Evolutionary conservation across 2,888 invertebrate species (phyloP).

Genomic region (Hemaris fuciformis): DNA sequence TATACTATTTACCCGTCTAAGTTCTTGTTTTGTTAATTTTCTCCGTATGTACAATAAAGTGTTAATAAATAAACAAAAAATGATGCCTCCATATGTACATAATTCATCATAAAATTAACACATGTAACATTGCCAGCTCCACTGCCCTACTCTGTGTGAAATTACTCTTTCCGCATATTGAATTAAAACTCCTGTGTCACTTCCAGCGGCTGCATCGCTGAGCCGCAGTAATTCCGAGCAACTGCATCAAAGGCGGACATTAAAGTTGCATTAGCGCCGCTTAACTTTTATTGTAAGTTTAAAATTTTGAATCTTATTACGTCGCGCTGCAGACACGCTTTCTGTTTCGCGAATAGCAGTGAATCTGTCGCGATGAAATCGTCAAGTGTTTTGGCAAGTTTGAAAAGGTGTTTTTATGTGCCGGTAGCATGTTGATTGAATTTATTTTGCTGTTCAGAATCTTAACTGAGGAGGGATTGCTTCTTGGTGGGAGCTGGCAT

Average conservation of each 20-base stretch:
- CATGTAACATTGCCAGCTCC: too few species aligned
- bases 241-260: slow-evolving; percentile 65
- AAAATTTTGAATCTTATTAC: slow-evolving; percentile 40
- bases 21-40: too few species aligned
- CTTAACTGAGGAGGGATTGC: too few species aligned
- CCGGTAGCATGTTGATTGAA: too few species aligned
- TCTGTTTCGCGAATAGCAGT: slow-evolving; percentile 12
- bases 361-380: background rate
- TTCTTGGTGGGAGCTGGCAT: too few species aligned
- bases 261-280: slow-evolving; percentile 69
- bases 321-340: slow-evolving; percentile 8
- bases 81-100: too few species aligned
- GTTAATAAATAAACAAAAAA: too few species aligned
- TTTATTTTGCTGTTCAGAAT: too few species aligned
- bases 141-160: too few species aligned
- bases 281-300: slow-evolving; percentile 63
- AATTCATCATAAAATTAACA: too few species aligned
- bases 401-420: background rate
- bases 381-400: background rate
- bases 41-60: too few species aligned
- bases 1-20: too few species aligned
- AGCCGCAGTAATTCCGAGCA: slow-evolving; percentile 44
- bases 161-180: background rate
- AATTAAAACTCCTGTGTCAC: background rate
- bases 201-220: background rate